These are phyloP conservation scores for Apis florea DNA, from an alignment of 1,140 invertebrate species.

Conservation along the genomic window DNA sequence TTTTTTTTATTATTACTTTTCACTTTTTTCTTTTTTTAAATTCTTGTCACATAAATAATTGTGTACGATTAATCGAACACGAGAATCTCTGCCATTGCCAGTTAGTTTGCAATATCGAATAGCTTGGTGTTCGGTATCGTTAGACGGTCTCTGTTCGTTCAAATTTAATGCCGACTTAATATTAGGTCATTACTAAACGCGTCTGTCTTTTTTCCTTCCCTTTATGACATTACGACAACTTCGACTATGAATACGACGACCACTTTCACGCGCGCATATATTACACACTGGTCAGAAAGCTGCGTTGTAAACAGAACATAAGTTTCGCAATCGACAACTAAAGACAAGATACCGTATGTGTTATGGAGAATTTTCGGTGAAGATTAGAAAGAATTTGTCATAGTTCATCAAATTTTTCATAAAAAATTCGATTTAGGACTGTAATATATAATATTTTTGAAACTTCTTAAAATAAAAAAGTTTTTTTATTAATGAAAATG, in stretches of 20 bases:
- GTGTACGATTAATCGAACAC: background rate
- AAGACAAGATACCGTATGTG: background rate
- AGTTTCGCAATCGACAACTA: constrained; percentile 33
- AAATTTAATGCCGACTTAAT: constrained; percentile 42
- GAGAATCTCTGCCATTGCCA: constrained; percentile 12
- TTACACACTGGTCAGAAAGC: constrained; percentile 23
- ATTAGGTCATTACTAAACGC: constrained; percentile 47
- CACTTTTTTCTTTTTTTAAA: too few species aligned
- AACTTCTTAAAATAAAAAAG: too few species aligned
- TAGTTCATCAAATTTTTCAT: too few species aligned
- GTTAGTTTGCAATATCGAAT: constrained; percentile 8
- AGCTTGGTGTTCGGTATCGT: constrained; percentile 20
- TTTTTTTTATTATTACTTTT: too few species aligned
- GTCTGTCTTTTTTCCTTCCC: background rate
- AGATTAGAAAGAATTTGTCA: background rate
- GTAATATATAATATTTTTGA: too few species aligned
- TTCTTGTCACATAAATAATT: background rate
- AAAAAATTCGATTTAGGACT: background rate
- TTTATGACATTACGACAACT: constrained; percentile 1
- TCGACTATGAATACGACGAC: background rate
- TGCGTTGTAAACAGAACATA: constrained; percentile 31
- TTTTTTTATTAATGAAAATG: too few species aligned
- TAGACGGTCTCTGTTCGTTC: constrained; percentile 17
- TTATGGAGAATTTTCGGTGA: background rate
- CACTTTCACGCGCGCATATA: constrained; percentile 55